These are phyloP conservation scores for Bathybates hornii DNA, from an alignment of 2,113 vertebrate genomes.

Conservation along the genomic window DNA sequence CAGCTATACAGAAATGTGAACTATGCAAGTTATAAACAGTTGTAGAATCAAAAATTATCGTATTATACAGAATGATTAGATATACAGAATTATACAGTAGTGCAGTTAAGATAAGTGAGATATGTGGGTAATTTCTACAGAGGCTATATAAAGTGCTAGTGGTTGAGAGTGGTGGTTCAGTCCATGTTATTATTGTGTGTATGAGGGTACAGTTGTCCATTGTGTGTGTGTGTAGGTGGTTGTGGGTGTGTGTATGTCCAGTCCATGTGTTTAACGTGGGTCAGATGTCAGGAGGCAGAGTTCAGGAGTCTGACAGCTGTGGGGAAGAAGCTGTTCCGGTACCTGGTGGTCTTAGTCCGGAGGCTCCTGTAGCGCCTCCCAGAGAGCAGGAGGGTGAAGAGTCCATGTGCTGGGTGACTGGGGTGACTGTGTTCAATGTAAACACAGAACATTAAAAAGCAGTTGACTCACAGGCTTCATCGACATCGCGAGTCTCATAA, in stretches of 20 bases:
- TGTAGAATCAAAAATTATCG: rapidly evolving
- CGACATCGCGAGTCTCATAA: background rate
- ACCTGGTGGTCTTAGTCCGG: background rate
- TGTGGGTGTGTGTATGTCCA: background rate
- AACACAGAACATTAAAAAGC: background rate
- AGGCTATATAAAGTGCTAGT: background rate
- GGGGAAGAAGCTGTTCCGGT: background rate
- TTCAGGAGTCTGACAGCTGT: background rate
- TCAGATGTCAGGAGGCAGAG: background rate
- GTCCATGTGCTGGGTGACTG: no score
- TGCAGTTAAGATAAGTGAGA: background rate
- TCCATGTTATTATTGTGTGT: background rate
- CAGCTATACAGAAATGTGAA: no score
- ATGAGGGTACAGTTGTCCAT: rapidly evolving
- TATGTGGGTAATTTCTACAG: background rate
- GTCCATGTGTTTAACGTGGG: background rate
- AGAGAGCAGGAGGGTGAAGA: no score
- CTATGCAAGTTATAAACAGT: no score
- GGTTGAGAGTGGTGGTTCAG: background rate
- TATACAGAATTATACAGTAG: background rate
- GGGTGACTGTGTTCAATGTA: background rate
- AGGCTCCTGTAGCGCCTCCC: no score
- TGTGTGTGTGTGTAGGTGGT: background rate
- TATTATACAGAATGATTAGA: background rate
- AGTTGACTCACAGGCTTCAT: background rate